Conservation (phyloP, 2,113 vertebrate genomes). For the Eleginops maclovinus region DNA sequence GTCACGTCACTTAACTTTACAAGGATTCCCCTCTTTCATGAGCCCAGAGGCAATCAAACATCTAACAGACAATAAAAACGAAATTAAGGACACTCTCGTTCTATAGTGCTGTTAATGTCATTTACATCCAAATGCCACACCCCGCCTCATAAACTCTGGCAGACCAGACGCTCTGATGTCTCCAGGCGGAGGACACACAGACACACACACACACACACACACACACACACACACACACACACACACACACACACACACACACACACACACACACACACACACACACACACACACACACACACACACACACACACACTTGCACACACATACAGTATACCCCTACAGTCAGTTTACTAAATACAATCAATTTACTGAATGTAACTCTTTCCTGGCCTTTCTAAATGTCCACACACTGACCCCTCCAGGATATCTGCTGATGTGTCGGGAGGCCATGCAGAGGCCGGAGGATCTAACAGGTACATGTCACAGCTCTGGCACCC, state of each 20-base stretch:
- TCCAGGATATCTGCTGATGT: constrained; percentile 2
- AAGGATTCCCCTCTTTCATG: constrained; percentile 53
- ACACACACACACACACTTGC: too few species aligned
- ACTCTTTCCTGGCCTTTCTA: neutral
- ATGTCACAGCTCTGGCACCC: constrained; percentile 45
- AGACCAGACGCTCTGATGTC: constrained; percentile 37
- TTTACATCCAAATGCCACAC: constrained; percentile 67
- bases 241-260: neutral
- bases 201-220: neutral
- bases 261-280: too few species aligned
- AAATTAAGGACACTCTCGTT: constrained; percentile 44
- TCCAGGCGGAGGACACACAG: constrained; percentile 1
- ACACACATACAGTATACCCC: neutral
- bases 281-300: too few species aligned
- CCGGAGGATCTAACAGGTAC: constrained; percentile 65
- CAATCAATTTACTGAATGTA: neutral
- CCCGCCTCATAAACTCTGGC: constrained; percentile 48
- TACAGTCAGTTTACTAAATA: neutral
- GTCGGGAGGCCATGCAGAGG: constrained; percentile 16
- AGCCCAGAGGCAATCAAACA: constrained; percentile 50
- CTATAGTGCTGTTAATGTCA: constrained; percentile 41
- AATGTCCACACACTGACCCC: neutral
- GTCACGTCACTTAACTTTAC: constrained; percentile 55
- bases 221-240: constrained; percentile 17
- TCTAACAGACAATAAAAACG: constrained; percentile 60